Conservation (phyloP, 2,888 invertebrate species). For the Horisme vitalbata region DNA sequence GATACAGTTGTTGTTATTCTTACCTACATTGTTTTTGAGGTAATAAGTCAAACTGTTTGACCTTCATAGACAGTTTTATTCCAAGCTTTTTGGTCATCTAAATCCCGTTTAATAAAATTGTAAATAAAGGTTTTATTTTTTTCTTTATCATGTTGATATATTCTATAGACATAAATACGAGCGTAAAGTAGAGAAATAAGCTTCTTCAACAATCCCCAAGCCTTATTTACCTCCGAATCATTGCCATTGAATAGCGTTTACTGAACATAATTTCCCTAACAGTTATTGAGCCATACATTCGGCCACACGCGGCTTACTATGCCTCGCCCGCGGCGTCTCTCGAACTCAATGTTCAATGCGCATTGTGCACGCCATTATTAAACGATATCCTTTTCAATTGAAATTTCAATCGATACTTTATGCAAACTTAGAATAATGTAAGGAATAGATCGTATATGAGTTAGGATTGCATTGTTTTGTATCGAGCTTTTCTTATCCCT, state of each 20-base stretch:
- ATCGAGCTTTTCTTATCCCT: no score
- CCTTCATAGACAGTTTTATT: no score
- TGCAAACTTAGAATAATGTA: constrained; percentile 28
- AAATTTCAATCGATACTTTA: constrained; percentile 30
- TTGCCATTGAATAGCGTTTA: constrained; percentile 19
- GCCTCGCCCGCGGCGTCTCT: constrained; percentile 55
- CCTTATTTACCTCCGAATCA: constrained; percentile 4
- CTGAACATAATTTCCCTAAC: constrained; percentile 11
- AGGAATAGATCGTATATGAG: constrained; percentile 6
- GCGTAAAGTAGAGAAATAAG: no score
- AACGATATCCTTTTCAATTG: constrained; percentile 64
- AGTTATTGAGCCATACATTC: constrained; percentile 22
- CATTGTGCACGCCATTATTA: constrained; percentile 62
- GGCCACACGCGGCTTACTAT: constrained; percentile 60
- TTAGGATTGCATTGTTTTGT: constrained; percentile 13
- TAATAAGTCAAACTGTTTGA: no score
- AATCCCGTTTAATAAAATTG: no score
- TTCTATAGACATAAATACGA: no score
- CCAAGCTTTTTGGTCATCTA: no score
- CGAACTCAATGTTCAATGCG: constrained; percentile 54
- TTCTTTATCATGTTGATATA: no score
- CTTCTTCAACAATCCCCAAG: neutral
- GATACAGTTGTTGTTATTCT: no score
- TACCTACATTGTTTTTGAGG: no score
- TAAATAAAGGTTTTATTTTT: no score